Base-by-base conservation (phyloP, 2,113 vertebrate species). In the Vidua chalybeata region DNA sequence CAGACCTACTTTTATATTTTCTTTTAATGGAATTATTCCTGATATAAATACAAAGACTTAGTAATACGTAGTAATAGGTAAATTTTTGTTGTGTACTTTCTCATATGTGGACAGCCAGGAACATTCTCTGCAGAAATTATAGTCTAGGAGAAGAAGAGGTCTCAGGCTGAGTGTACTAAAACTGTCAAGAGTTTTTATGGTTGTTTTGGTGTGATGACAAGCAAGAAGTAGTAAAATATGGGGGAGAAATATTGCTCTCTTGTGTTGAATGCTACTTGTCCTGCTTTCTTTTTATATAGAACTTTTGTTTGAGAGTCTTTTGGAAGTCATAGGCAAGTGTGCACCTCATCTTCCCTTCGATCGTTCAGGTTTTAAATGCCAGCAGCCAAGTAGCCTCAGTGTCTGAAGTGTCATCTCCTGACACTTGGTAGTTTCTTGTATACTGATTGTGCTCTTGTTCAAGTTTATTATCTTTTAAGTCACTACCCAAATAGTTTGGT, bases 231-330 rank as follows among this genome's bases (percentile, higher is more conserved):
- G 7, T 45, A 77, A 66, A 61, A 67, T 55, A 16, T 2, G 7
- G n/a, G 12, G 5, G 6, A 2, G 10, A 24, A 85, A 27, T 46
- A 19, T 0, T 48, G 19, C 17, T 67, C 43, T 90, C 51, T 5
- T 72, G 16, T 75, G 37, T 28, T 79, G 55, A 91, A 68, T 51
- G 48, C 59, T 55, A 9, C 58, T 97, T 96, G 73, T 79, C n/a
- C 64, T 87, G 43, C 74, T 95, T 91, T 59, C 37, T 95, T 90
- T 72, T 69, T 91, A 91, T 43, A 90, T 85, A 87, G 92, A 93
- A 87, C 54, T 85, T 92, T 73, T 94, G 45, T 92, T 96, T 96
- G 88, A 96, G 87, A 96, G 94, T 84, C 93, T 81, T 92, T 84
- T 97, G 94, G 95, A 97, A 91, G 75, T 91, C 55, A 72, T 91